A percentile compares a stretch with the other conserved stretches of the same genome.
These are phyloP conservation scores for Aethes cnicana DNA, from an alignment of 2,888 invertebrate genomes.

Conservation along the genomic window DNA sequence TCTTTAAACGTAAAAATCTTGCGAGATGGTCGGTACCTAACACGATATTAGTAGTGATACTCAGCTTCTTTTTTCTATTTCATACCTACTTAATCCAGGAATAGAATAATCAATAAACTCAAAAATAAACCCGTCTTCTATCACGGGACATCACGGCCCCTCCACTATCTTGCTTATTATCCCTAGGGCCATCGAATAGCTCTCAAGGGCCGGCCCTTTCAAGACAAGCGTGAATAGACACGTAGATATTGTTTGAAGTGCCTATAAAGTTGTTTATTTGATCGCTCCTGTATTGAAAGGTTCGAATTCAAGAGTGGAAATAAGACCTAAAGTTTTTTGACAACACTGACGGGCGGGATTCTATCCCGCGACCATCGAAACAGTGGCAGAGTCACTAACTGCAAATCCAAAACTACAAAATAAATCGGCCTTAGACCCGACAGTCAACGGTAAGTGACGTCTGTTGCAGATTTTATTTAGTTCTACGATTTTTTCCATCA, in stretches of 20 bases:
- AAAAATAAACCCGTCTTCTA: slow-evolving; percentile 13
- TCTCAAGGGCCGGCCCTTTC: slow-evolving; percentile 19
- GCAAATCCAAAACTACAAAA: too few species aligned
- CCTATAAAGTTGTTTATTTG: slow-evolving; percentile 19
- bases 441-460: too few species aligned
- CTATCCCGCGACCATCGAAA: too few species aligned
- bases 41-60: not conserved
- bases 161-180: slow-evolving; percentile 19
- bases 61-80: not conserved
- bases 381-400: too few species aligned
- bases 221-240: slow-evolving; percentile 13
- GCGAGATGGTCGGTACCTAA: not conserved
- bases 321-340: too few species aligned
- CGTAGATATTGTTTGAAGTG: slow-evolving; percentile 24
- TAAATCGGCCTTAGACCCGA: too few species aligned
- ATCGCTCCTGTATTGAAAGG: slow-evolving; percentile 11
- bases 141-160: not conserved
- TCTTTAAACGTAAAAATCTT: not conserved
- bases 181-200: slow-evolving; percentile 13
- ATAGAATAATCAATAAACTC: slow-evolving; percentile 7
- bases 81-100: not conserved
- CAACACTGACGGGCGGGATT: too few species aligned
- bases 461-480: too few species aligned
- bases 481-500: too few species aligned
- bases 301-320: slow-evolving; percentile 8